phyloP scores from a whole-genome alignment of 2,113 vertebrate genomes.

The Acinonyx jubatus region DNA sequence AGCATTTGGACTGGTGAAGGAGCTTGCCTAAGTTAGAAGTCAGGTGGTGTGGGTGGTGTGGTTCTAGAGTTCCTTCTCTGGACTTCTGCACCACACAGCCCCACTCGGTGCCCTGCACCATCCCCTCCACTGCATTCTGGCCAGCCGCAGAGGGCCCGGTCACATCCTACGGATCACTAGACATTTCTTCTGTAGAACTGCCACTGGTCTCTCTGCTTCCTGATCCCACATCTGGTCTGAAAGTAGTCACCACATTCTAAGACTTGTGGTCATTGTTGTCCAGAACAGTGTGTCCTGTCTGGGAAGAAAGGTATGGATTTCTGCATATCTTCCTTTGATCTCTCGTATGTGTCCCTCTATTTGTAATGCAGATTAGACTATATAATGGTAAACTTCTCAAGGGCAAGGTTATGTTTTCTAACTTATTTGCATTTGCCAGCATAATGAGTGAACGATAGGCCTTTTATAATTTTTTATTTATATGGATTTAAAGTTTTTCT shows the following conservation, averaged over 20 bases:
- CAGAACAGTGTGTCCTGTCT: not conserved
- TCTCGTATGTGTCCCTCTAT: not conserved
- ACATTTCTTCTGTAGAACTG: not conserved
- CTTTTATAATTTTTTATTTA: not conserved
- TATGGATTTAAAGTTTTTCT: not conserved
- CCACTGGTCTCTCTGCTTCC: not conserved
- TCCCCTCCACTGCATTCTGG: not conserved
- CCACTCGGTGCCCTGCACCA: not conserved
- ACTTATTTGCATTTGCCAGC: not conserved
- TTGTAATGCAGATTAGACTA: constrained; percentile 28
- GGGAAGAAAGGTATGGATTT: not conserved
- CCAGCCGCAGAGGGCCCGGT: not conserved
- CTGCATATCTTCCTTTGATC: not conserved
- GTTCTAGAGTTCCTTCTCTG: not conserved
- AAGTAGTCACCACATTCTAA: not conserved
- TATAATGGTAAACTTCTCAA: not conserved
- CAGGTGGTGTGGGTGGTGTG: not conserved
- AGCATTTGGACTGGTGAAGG: not conserved
- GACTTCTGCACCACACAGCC: not conserved
- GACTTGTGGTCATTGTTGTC: not conserved
- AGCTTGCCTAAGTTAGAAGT: not conserved
- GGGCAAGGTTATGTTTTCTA: not conserved
- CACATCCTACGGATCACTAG: not conserved
- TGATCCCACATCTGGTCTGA: not conserved
- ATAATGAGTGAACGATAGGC: not conserved